phyloP scores from a whole-genome alignment of 2,888 invertebrate genomes.

The Oxytorus armatus region DNA sequence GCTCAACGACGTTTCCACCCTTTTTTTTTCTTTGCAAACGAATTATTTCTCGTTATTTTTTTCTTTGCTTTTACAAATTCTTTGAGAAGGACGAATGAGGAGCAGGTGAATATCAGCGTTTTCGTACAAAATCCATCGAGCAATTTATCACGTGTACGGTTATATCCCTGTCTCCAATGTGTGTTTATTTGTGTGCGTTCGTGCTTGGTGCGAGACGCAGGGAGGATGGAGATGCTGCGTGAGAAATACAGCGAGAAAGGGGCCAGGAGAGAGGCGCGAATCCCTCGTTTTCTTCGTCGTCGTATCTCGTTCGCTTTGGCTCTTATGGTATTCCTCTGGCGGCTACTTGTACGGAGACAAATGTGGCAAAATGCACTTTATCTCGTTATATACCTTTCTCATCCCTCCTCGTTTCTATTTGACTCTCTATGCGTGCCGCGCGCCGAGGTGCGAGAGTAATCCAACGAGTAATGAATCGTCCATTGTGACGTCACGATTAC shows the following conservation, averaged over 20 bases:
- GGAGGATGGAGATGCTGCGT: conserved; percentile 5
- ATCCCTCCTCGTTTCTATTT: conserved; percentile 44
- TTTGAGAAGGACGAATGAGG: conserved; percentile 17
- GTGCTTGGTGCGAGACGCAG: conserved; percentile 1
- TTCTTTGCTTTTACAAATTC: conserved; percentile 20
- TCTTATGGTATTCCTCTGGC: conserved; percentile 64
- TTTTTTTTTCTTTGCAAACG: background rate
- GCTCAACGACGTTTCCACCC: background rate
- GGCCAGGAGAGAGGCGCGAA: conserved; percentile 31
- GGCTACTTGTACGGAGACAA: conserved; percentile 73
- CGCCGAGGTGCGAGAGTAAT: conserved; percentile 13
- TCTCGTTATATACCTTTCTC: conserved; percentile 62
- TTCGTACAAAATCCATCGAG: conserved; percentile 36
- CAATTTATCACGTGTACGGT: conserved; percentile 22
- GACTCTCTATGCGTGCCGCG: conserved; percentile 9
- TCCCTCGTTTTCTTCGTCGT: conserved; percentile 33
- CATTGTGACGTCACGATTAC: conserved; percentile 71
- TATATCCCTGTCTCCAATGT: background rate
- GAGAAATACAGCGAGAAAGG: background rate
- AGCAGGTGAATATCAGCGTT: conserved; percentile 23
- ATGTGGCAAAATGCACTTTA: conserved; percentile 70
- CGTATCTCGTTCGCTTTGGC: conserved; percentile 14
- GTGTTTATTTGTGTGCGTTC: background rate
- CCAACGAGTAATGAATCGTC: conserved; percentile 71
- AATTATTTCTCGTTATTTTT: conserved; percentile 27